Percentiles rank a stretch among this genome's conserved stretches.
Evolutionary conservation across 2,888 invertebrate species (phyloP).

Genomic region (Erebia ligea): DNA sequence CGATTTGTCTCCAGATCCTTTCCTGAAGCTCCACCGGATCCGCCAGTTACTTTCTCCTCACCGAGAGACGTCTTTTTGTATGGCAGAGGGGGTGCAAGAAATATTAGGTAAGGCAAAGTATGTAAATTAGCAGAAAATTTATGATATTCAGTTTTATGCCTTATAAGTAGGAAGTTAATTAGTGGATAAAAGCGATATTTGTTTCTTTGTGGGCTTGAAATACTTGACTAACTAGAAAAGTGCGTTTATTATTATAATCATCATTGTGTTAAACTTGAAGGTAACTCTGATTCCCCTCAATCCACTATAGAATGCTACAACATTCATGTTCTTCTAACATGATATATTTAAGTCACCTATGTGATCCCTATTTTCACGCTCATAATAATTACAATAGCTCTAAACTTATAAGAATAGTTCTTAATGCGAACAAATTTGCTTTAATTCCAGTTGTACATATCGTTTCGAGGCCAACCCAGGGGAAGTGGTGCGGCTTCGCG

Average conservation of each 20-base stretch:
- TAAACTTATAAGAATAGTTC: neutral
- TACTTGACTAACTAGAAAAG: neutral
- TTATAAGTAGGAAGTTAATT: too few species aligned
- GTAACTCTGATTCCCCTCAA: too few species aligned
- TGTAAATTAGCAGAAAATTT: neutral
- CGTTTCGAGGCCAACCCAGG: constrained; percentile 93
- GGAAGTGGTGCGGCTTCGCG: constrained; percentile 89
- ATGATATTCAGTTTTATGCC: neutral
- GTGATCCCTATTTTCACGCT: neutral
- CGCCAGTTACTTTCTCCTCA: constrained; percentile 90
- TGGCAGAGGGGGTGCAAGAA: constrained; percentile 91
- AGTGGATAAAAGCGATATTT: neutral
- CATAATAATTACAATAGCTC: neutral
- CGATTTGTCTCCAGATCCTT: constrained; percentile 87
- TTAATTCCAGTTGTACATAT: constrained; percentile 88
- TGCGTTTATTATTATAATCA: too few species aligned
- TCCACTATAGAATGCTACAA: too few species aligned
- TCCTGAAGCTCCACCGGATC: constrained; percentile 81
- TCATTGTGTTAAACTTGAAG: too few species aligned
- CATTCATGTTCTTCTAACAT: too few species aligned
- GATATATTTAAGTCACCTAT: too few species aligned
- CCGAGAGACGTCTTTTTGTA: constrained; percentile 93
- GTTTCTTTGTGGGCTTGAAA: too few species aligned
- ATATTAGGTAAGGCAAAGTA: constrained; percentile 85
- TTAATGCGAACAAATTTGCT: neutral